Percentiles rank a stretch among this genome's conserved stretches.
Evolutionary conservation across 2,113 vertebrate species (phyloP).

Genomic region (Archocentrus centrarchus): DNA sequence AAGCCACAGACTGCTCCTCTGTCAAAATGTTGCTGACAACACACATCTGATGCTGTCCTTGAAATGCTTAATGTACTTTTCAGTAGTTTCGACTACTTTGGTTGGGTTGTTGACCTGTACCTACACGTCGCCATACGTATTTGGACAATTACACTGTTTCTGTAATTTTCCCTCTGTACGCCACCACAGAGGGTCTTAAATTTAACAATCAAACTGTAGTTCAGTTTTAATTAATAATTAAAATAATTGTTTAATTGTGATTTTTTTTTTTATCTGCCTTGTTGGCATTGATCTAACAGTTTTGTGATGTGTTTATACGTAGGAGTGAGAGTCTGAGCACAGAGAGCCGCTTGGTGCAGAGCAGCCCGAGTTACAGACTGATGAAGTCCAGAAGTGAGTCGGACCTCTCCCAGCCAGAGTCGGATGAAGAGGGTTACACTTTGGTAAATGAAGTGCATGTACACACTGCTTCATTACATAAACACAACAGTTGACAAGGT

Average conservation of each 20-base stretch:
- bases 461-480: not conserved
- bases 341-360: constrained; percentile 90
- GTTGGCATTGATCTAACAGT: not conserved
- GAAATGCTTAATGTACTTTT: too few species aligned
- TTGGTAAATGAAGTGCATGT: constrained; percentile 78
- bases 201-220: too few species aligned
- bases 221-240: too few species aligned
- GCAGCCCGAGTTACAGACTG: constrained; percentile 88
- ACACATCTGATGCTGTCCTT: too few species aligned
- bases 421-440: constrained; percentile 92
- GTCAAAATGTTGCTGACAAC: too few species aligned
- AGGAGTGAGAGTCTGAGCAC: constrained; percentile 97
- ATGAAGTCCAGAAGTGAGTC: constrained; percentile 98
- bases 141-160: not conserved
- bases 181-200: too few species aligned
- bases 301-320: constrained; percentile 15
- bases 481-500: not conserved
- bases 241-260: not conserved
- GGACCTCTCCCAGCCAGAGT: constrained; percentile 96
- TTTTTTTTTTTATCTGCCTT: not conserved
- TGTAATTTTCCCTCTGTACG: too few species aligned
- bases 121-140: rapidly evolving
- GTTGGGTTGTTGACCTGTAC: not conserved
- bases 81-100: not conserved
- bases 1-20: too few species aligned